phyloP scores from a whole-genome alignment of 1,140 invertebrate genomes.

The Halesus radiatus region DNA sequence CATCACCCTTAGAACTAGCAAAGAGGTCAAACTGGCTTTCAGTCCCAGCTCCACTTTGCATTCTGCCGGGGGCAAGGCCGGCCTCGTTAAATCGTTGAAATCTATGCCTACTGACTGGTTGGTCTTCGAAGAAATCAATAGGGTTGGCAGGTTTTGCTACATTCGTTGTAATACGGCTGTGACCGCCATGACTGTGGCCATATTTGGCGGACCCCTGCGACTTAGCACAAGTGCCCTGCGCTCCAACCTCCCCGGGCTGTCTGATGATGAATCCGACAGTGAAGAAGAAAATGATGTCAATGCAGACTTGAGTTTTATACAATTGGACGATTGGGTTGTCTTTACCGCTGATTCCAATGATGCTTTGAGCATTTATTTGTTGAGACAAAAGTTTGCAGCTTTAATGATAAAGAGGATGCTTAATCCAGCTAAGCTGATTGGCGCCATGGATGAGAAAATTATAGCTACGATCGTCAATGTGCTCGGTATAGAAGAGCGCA shows the following conservation, averaged over 20 bases:
- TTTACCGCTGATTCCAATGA: conserved; percentile 79
- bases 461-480: conserved; percentile 78
- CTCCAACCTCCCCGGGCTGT: conserved; percentile 66
- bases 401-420: conserved; percentile 81
- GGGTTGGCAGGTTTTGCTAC: conserved; percentile 75
- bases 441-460: conserved; percentile 80
- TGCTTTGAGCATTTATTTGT: conserved; percentile 77
- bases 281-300: conserved; percentile 67
- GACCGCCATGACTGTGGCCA: conserved; percentile 82
- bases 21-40: conserved; percentile 81
- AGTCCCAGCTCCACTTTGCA: conserved; percentile 82
- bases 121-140: conserved; percentile 86
- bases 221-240: conserved; percentile 69
- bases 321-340: conserved; percentile 86
- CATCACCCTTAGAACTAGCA: conserved; percentile 69
- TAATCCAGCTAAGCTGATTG: conserved; percentile 77
- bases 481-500: conserved; percentile 80
- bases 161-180: conserved; percentile 84
- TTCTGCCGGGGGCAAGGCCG: conserved; percentile 60
- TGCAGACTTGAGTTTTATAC: conserved; percentile 62
- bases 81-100: conserved; percentile 60
- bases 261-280: conserved; percentile 71
- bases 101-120: conserved; percentile 85
- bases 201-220: conserved; percentile 81
- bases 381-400: conserved; percentile 85